phyloP scores from a whole-genome alignment of 2,797 vertebrate genomes.

The Danio tinwini region DNA sequence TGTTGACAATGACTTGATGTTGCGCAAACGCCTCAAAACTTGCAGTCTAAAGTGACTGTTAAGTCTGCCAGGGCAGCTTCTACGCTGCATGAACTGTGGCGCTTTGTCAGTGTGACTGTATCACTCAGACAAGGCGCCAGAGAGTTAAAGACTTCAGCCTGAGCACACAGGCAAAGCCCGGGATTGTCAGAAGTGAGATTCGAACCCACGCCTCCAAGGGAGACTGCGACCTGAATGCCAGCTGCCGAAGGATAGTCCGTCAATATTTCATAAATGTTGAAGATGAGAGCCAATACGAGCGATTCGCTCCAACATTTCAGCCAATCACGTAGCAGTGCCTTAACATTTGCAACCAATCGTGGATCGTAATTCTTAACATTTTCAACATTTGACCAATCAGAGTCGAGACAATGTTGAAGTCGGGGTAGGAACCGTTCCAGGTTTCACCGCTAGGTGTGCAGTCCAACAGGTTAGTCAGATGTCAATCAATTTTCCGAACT shows the following conservation, averaged over 20 bases:
- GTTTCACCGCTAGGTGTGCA: not conserved
- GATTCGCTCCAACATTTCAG: not conserved
- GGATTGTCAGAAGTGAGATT: constrained; percentile 70
- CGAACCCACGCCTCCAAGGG: constrained; percentile 67
- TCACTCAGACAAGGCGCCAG: too few relatives aligned
- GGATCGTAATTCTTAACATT: not conserved
- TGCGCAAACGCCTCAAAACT: too few relatives aligned
- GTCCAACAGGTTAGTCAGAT: not conserved
- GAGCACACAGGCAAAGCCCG: too few relatives aligned
- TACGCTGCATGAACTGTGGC: too few relatives aligned
- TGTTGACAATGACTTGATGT: too few relatives aligned
- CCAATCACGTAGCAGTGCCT: not conserved
- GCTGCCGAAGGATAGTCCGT: not conserved
- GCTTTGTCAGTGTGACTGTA: too few relatives aligned
- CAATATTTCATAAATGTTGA: too few relatives aligned
- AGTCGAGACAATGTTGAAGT: not conserved
- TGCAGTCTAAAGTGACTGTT: too few relatives aligned
- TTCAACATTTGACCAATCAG: not conserved
- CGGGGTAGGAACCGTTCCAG: not conserved
- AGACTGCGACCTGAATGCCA: not conserved
- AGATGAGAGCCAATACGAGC: not conserved
- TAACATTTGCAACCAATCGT: not conserved
- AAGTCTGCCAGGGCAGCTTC: too few relatives aligned
- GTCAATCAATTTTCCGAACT: not conserved
- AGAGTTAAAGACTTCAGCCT: too few relatives aligned